These are phyloP conservation scores for Labia minor DNA, from an alignment of 2,888 invertebrate genomes.

Conservation along the genomic window DNA sequence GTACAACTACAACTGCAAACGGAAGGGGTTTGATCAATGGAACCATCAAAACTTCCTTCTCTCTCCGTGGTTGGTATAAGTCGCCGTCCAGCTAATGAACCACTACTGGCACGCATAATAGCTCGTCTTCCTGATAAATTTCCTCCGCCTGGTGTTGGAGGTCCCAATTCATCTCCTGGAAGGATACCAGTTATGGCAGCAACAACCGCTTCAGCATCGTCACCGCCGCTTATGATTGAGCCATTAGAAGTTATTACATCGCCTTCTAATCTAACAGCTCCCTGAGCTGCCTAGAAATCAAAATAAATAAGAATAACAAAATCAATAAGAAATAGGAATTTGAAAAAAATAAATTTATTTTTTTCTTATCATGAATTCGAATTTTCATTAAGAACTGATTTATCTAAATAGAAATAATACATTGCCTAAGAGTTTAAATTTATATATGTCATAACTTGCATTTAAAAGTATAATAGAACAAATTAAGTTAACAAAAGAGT, in stretches of 20 bases:
- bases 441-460: no score
- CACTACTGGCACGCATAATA: neutral
- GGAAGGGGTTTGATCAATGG: slow-evolving; percentile 29
- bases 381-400: no score
- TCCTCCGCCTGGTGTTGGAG: neutral
- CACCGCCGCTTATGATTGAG: slow-evolving; percentile 60
- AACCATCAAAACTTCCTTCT: neutral
- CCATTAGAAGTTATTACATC: slow-evolving; percentile 94
- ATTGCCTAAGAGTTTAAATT: no score
- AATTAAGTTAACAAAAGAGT: no score
- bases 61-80: neutral
- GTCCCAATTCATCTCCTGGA: neutral
- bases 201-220: neutral
- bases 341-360: no score
- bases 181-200: neutral
- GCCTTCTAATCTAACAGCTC: slow-evolving; percentile 88
- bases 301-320: slow-evolving; percentile 28
- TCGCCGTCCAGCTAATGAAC: neutral
- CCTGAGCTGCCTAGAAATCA: slow-evolving; percentile 86
- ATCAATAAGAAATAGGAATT: no score
- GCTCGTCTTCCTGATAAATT: slow-evolving; percentile 4
- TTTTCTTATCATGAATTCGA: no score
- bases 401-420: no score
- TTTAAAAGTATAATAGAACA: no score
- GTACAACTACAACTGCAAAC: slow-evolving; percentile 41